Base-by-base conservation (phyloP, 2,888 invertebrate species). In the Heterodera filipjevi region DNA sequence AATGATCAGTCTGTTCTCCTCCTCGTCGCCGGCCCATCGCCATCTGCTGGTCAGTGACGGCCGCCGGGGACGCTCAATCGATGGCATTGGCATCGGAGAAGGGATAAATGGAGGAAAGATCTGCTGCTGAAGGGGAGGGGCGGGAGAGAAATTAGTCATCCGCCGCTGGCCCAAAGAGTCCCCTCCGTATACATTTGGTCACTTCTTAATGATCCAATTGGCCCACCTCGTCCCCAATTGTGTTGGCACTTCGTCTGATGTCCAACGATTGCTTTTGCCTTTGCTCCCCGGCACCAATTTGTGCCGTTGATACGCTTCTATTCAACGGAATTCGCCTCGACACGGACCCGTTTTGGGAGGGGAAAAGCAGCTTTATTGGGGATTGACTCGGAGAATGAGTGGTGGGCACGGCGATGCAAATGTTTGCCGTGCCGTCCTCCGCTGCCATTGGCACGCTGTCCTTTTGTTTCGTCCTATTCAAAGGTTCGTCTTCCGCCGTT, bases 11-110 rank as follows among this genome's bases (percentile, higher is more conserved):
- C 76, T 32, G 32, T 81, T 81, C 32, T 35, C 59, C 72, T 68
- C 33, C 68, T 68, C 68, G 68, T 32, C 68, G 33, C 33, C 32
- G 33, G 22, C 16, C 6, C 19, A 35, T n/a, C 68, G 68, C 33
- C 68, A 22, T 8, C 22, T 16, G 33, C 33, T 35, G 33, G 14
- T 30, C 14, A 35, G n/a, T 30, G 68, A 68, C 19, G 72, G 72
- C 72, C 53, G 72, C 46, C 22, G 53, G 8, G 46, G 68, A 30
- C 68, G 68, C 12, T 32, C 68, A n/a, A 59, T n/a, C n/a, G 59
- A 59, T 10, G 59, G 59, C 59, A 59, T 59, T 59, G 59, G 27
- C 59, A 59, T 14, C 85, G 86, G 32, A 87, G 80, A 19, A 86
- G 59, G 59, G 87, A 27, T 80, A 82, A 35, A 84, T 81, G 6